Percentiles rank a stretch among this genome's conserved stretches.
These are phyloP conservation scores for Acrocyrtus sp. DNA, from an alignment of 2,888 invertebrate genomes.

Conservation along the genomic window DNA sequence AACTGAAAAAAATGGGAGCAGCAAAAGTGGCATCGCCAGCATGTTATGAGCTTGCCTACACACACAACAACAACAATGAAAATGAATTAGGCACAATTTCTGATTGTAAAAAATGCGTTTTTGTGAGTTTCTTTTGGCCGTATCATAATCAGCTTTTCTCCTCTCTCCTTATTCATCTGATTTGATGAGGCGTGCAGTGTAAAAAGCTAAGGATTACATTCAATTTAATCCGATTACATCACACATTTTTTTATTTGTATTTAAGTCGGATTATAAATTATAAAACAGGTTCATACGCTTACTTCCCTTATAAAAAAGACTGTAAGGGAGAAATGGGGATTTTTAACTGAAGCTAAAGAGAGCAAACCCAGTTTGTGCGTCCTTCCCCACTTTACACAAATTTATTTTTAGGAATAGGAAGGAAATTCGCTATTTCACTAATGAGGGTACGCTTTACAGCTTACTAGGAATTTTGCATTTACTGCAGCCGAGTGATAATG, in stretches of 20 bases:
- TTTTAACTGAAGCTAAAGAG: constrained; percentile 4
- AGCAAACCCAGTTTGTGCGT: background rate
- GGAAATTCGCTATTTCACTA: constrained; percentile 27
- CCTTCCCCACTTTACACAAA: constrained; percentile 8
- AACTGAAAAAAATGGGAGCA: constrained; percentile 28
- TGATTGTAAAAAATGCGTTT: no score
- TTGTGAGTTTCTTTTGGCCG: no score
- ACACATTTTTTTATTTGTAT: constrained; percentile 27
- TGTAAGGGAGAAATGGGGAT: background rate
- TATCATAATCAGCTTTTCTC: no score
- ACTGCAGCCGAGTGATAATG: constrained; percentile 18
- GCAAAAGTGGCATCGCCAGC: background rate
- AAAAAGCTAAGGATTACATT: constrained; percentile 42
- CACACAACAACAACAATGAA: no score
- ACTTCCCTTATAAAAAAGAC: background rate
- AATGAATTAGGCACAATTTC: no score
- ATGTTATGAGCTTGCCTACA: no score
- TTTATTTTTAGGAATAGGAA: constrained; percentile 1
- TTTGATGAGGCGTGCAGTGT: constrained; percentile 46
- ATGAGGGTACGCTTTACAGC: background rate
- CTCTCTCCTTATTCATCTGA: constrained; percentile 40
- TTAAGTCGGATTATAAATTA: constrained; percentile 14
- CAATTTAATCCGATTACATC: constrained; percentile 45
- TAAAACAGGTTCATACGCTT: constrained; percentile 4
- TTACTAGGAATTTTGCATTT: background rate